Conservation (phyloP, 2,113 vertebrate genomes). For the Formicarius rufipectus region DNA sequence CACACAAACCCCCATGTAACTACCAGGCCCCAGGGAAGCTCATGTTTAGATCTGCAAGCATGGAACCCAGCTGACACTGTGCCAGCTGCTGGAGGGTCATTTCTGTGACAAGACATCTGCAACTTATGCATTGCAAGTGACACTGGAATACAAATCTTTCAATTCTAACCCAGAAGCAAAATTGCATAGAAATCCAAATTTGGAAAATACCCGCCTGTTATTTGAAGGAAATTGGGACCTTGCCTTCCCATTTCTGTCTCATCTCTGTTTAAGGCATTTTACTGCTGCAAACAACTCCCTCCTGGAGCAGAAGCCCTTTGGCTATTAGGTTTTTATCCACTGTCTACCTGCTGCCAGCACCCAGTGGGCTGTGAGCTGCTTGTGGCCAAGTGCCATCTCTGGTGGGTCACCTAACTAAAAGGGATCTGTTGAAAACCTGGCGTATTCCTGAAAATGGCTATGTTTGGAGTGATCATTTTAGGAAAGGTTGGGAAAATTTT, state of each 20-base stretch:
- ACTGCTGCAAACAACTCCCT: background rate
- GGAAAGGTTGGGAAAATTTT: background rate
- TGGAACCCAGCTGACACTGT: rapidly evolving
- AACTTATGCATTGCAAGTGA: background rate
- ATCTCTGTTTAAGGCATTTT: background rate
- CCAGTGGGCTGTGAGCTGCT: background rate
- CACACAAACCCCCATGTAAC: background rate
- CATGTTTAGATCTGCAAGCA: rapidly evolving
- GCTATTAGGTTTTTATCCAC: background rate
- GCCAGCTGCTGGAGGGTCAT: background rate
- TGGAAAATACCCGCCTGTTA: background rate
- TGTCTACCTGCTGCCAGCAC: rapidly evolving
- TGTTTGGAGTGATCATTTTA: background rate
- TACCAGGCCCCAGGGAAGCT: background rate
- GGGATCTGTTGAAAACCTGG: background rate
- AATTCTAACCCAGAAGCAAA: background rate
- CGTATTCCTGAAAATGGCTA: background rate
- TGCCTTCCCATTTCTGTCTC: background rate
- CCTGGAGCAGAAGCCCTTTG: background rate
- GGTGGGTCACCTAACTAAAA: background rate
- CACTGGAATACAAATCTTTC: background rate
- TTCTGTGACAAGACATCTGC: background rate
- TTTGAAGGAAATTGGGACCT: background rate
- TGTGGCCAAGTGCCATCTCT: background rate
- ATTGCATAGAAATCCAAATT: background rate